Percentiles rank a stretch among this genome's conserved stretches.
These are phyloP conservation scores for Delphinapterus leucas DNA, from an alignment of 2,113 vertebrate genomes.

Conservation along the genomic window DNA sequence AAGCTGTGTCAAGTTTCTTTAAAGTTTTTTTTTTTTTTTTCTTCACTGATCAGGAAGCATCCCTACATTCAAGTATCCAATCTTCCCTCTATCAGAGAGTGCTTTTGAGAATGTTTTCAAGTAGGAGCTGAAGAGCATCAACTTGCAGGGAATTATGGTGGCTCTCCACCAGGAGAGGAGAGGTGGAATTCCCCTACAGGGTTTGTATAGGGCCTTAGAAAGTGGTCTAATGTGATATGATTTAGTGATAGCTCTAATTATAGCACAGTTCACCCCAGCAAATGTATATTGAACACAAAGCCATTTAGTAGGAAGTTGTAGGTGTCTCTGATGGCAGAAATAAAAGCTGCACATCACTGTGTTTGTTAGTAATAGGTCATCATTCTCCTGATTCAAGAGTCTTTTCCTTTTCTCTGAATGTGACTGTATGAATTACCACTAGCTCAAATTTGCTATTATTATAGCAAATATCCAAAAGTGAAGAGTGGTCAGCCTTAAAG, in stretches of 20 bases:
- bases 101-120: conserved; percentile 50
- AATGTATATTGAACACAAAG: conserved; percentile 64
- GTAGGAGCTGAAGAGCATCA: neutral
- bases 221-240: conserved; percentile 60
- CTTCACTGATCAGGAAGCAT: neutral
- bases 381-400: neutral
- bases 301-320: conserved; percentile 45
- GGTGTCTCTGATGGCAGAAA: neutral
- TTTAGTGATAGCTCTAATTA: conserved; percentile 72
- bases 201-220: conserved; percentile 44
- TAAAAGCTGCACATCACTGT: neutral
- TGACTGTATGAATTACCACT: neutral
- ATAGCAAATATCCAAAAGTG: neutral
- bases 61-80: conserved; percentile 30
- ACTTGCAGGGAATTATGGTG: neutral
- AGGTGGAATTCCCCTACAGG: neutral
- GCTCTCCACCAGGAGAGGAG: conserved; percentile 20
- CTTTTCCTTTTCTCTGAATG: neutral
- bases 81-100: conserved; percentile 1
- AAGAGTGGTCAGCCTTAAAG: neutral
- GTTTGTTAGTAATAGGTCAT: neutral
- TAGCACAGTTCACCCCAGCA: conserved; percentile 8
- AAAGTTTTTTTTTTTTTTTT: neutral
- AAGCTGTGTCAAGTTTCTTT: neutral
- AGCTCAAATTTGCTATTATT: neutral